These are phyloP conservation scores for Toxonevra muliebris DNA, from an alignment of 2,888 invertebrate genomes.

Conservation along the genomic window DNA sequence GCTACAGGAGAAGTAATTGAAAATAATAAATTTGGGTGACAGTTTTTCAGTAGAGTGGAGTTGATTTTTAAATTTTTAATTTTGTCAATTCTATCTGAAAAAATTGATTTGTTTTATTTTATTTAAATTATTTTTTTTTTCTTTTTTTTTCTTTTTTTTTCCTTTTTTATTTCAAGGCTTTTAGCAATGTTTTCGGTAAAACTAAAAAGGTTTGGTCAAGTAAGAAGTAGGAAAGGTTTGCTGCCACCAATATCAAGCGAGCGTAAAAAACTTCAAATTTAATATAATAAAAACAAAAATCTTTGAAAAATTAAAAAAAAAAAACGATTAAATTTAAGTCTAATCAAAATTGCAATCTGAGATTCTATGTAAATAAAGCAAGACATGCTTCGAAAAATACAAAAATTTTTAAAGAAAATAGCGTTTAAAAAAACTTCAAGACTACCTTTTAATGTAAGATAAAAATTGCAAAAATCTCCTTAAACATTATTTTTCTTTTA, in stretches of 20 bases:
- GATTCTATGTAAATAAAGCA: conserved; percentile 14
- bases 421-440: background rate
- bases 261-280: conserved; percentile 19
- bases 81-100: too few relatives aligned
- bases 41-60: background rate
- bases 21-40: background rate
- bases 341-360: conserved; percentile 19
- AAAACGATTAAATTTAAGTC: too few relatives aligned
- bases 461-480: background rate
- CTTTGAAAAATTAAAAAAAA: background rate
- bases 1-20: too few relatives aligned
- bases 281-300: conserved; percentile 15
- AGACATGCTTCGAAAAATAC: conserved; percentile 3
- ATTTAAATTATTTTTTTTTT: background rate
- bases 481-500: too few relatives aligned
- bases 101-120: too few relatives aligned
- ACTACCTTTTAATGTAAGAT: conserved; percentile 4
- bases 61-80: too few relatives aligned
- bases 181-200: conserved; percentile 64
- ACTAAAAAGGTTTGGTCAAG: conserved; percentile 65
- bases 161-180: conserved; percentile 50
- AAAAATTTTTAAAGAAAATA: too few relatives aligned
- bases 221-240: conserved; percentile 38
- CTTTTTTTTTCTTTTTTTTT: background rate
- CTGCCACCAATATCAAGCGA: background rate